Evolutionary conservation across 2,797 vertebrate genomes (phyloP).

Genomic region (Anomalospiza imberbis): DNA sequence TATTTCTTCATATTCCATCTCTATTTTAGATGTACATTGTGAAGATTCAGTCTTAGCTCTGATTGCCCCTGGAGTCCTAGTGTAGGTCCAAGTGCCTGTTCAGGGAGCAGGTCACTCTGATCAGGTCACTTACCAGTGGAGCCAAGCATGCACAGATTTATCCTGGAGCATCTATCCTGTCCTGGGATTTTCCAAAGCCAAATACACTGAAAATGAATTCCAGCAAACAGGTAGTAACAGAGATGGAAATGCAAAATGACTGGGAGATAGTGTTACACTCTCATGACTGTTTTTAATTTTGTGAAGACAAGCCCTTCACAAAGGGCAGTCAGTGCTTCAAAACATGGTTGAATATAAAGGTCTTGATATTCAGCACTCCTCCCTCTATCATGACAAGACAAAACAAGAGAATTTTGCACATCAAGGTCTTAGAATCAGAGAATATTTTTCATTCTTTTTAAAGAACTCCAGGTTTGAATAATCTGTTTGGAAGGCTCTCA

Average conservation of each 20-base stretch:
- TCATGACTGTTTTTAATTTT: background rate
- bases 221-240: background rate
- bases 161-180: background rate
- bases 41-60: background rate
- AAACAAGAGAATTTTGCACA: background rate
- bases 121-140: rapidly evolving
- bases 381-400: background rate
- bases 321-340: background rate
- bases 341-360: background rate
- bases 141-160: background rate
- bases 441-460: background rate
- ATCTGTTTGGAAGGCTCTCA: background rate
- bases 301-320: background rate
- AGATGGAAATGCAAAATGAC: background rate
- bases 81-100: background rate
- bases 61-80: background rate
- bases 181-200: background rate
- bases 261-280: background rate
- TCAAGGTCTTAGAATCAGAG: background rate
- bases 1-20: background rate
- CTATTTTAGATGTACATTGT: background rate
- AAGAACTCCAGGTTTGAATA: background rate
- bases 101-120: background rate
- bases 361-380: background rate
- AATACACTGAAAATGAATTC: background rate